A percentile compares a stretch with the other conserved stretches of the same genome.
These are phyloP conservation scores for Mormyrus iriodes DNA, from an alignment of 2,113 vertebrate genomes.

Conservation along the genomic window DNA sequence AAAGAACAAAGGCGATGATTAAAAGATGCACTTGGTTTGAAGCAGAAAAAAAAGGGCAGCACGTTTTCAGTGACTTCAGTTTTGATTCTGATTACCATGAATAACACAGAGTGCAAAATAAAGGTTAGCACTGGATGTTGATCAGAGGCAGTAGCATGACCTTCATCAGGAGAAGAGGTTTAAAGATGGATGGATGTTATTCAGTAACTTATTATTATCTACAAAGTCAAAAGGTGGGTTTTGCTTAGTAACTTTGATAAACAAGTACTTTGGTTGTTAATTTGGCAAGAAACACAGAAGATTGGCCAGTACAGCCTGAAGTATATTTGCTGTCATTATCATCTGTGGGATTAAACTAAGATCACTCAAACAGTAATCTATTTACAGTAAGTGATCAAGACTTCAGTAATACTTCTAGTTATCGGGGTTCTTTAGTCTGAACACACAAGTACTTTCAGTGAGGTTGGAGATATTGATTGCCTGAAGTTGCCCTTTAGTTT, in stretches of 20 bases:
- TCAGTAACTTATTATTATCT: background rate
- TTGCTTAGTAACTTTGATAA: background rate
- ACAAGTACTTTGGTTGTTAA: background rate
- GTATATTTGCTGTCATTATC: background rate
- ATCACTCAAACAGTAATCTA: background rate
- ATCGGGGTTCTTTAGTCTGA: background rate
- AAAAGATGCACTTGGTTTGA: background rate
- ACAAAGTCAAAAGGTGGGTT: background rate
- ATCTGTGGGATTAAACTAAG: background rate
- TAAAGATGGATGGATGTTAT: background rate
- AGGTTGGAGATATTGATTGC: background rate
- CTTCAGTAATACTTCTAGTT: background rate
- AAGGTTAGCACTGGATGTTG: background rate
- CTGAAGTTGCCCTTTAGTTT: background rate
- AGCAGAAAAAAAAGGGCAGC: background rate
- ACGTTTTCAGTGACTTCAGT: background rate
- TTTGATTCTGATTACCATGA: background rate
- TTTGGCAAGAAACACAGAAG: background rate
- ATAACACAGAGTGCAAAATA: background rate
- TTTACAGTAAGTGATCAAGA: background rate
- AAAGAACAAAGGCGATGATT: background rate
- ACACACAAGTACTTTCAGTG: background rate
- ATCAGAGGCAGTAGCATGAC: background rate
- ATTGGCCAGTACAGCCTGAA: background rate
- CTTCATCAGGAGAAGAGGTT: background rate